These are phyloP conservation scores for Squalus acanthias DNA, from an alignment of 2,797 vertebrate species.

Conservation along the genomic window DNA sequence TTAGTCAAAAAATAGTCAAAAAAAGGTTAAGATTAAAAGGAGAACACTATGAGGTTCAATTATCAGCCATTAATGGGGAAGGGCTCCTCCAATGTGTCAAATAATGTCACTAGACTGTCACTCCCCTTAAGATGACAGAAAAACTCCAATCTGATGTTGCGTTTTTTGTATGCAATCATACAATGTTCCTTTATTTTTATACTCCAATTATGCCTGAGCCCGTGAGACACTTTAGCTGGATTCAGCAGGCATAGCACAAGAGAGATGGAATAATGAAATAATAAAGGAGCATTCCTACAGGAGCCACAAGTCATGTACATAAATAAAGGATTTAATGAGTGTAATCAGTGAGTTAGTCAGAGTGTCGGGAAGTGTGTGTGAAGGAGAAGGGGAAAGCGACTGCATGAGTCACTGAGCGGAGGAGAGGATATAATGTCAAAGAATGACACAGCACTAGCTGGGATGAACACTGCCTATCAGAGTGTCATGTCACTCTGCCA, in stretches of 20 bases:
- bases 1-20: not conserved
- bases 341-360: constrained; percentile 14
- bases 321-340: constrained; percentile 16
- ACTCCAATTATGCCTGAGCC: not conserved
- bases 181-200: not conserved
- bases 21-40: not conserved
- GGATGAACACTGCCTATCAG: constrained; percentile 18
- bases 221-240: not conserved
- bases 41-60: not conserved
- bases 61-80: not conserved
- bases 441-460: constrained; percentile 9
- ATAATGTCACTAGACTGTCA: not conserved
- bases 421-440: not conserved
- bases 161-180: not conserved
- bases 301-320: not conserved
- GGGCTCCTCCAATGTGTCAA: not conserved
- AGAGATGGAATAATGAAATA: not conserved
- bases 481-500: not conserved
- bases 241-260: not conserved
- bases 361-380: not conserved
- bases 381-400: not conserved
- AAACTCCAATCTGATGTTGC: not conserved
- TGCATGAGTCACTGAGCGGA: constrained; percentile 2
- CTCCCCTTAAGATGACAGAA: not conserved
- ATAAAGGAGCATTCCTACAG: constrained; percentile 1